Evolutionary conservation across 2,797 vertebrate species (phyloP), one percentile per base, ranked within the genome.

Genomic region (Fundulus diaphanus): DNA sequence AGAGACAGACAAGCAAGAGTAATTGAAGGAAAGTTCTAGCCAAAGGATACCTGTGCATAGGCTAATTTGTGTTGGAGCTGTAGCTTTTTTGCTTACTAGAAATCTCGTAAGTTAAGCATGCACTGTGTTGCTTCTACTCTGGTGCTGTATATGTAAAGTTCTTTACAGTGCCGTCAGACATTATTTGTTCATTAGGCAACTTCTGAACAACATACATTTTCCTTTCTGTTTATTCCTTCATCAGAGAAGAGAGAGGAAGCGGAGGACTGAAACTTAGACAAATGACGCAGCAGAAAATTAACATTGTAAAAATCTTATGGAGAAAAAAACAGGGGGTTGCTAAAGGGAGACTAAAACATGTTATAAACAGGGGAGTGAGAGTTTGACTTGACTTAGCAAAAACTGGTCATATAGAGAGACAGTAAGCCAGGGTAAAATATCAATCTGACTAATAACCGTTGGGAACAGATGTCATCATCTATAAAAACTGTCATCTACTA

Each of bases 1-100:
- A 59, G 56, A 75, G 70, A 82, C 65, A 73, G 73, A 82, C 74
- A 56, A 59, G 61, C 24, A 13, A 35, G 54, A 73, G 84, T 70
- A 78, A 63, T 44, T 59, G 27, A 68, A 51, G 44, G 29, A 76
- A 83, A 76, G 71, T 76, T 86, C 63, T 27, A 0, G 9, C 7
- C 33, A 48, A 24, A 73, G 61, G 72, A 61, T 12, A n/a, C 5
- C 48, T 66, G 40, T 24, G 49, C 42, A 51, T 48, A 35, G 11
- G 48, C 74, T 40, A 48, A 66, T 56, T 42, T 51, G 27, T 69
- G 9, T 48, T 16, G 20, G 7, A 5, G 42, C 56, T 75, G 5
- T 15, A n/a, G 20, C 18, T 22, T 35, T 63, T 35, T 35, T 7
- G 7, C 12, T 51, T 75, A 1, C 24, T 56, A 67, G 52, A 70